These are phyloP conservation scores for Cerceris ruficornis DNA, from an alignment of 2,888 invertebrate species.

Conservation along the genomic window DNA sequence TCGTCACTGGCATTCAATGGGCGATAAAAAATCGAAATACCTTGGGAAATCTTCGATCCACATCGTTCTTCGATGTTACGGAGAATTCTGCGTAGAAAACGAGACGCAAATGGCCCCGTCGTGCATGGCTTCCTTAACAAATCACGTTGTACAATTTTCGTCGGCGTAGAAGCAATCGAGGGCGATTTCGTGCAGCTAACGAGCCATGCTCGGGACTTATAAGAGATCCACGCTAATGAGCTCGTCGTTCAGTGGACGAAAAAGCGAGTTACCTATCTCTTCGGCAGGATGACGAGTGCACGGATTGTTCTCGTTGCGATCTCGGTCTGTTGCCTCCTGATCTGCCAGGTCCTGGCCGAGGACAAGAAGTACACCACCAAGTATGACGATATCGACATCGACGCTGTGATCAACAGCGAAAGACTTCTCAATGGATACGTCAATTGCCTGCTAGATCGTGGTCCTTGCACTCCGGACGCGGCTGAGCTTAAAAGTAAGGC, in stretches of 20 bases:
- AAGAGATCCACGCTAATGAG: conserved; percentile 54
- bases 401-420: conserved; percentile 86
- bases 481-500: conserved; percentile 87
- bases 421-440: conserved; percentile 86
- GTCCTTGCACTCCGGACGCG: conserved; percentile 88
- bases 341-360: conserved; percentile 29
- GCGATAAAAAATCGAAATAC: no score
- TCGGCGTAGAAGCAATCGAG: conserved; percentile 33
- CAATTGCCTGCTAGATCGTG: conserved; percentile 86
- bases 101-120: conserved; percentile 23
- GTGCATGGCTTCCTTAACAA: conserved; percentile 27
- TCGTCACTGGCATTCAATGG: no score
- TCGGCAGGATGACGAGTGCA: conserved; percentile 42
- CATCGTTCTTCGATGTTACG: not conserved
- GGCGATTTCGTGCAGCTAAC: conserved; percentile 69
- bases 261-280: conserved; percentile 27
- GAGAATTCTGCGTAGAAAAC: not conserved
- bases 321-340: conserved; percentile 15
- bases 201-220: conserved; percentile 52
- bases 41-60: no score
- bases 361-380: conserved; percentile 84
- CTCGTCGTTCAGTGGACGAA: conserved; percentile 43
- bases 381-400: conserved; percentile 87
- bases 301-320: conserved; percentile 17
- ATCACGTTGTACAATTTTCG: conserved; percentile 41